Conservation (phyloP, 2,888 invertebrate species). For the Hecatera dysodea region DNA sequence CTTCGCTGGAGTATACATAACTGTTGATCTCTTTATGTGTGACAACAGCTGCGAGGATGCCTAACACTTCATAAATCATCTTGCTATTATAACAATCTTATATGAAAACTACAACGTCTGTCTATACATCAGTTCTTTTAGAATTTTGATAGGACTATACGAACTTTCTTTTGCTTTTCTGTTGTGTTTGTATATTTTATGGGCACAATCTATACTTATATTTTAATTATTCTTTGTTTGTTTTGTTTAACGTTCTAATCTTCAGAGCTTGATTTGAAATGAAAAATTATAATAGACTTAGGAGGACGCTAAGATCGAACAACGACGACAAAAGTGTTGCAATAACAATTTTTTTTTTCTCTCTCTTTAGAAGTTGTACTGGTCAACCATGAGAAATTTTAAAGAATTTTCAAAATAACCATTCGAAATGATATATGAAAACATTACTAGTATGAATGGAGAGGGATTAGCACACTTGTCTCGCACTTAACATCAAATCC, state of each 20-base stretch:
- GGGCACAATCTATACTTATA: too few relatives aligned
- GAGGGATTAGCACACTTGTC: neutral
- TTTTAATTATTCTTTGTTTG: too few relatives aligned
- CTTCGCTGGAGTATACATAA: conserved; percentile 16
- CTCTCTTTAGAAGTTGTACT: too few relatives aligned
- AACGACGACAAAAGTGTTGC: too few relatives aligned
- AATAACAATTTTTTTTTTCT: too few relatives aligned
- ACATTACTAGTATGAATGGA: neutral
- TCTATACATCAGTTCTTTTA: neutral
- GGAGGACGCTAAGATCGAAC: too few relatives aligned
- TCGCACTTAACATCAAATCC: conserved; percentile 1
- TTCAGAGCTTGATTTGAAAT: too few relatives aligned
- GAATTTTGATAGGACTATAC: neutral
- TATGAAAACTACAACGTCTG: neutral
- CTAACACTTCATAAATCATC: conserved; percentile 45
- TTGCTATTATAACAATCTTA: neutral
- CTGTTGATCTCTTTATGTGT: conserved; percentile 29
- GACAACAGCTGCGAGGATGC: conserved; percentile 46
- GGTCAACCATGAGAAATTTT: neutral
- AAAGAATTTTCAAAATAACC: neutral
- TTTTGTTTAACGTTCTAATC: too few relatives aligned
- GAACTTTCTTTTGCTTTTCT: too few relatives aligned
- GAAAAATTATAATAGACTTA: too few relatives aligned
- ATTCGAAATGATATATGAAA: too few relatives aligned
- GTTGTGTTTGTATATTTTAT: too few relatives aligned